Conservation (phyloP, 1,140 invertebrate species). For the Lethrus apterus region DNA sequence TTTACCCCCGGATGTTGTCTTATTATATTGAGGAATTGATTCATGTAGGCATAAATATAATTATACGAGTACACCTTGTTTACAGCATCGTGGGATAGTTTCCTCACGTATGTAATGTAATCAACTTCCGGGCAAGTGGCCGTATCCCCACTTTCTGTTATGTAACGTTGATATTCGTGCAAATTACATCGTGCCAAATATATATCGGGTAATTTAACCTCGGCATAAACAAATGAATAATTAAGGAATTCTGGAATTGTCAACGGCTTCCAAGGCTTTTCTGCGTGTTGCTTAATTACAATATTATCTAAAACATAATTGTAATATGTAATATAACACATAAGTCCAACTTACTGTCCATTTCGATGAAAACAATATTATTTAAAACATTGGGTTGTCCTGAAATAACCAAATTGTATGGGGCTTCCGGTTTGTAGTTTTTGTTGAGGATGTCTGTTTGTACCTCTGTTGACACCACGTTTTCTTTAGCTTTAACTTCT, state of each 20-base stretch:
- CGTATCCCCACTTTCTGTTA: conserved; percentile 9
- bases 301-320: conserved; percentile 11
- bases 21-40: conserved; percentile 1
- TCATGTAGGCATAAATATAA: conserved; percentile 5
- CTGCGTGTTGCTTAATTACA: conserved; percentile 7
- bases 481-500: not conserved
- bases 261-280: conserved; percentile 10
- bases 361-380: conserved; percentile 14
- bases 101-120: conserved; percentile 3
- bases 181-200: conserved; percentile 7
- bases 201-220: conserved; percentile 1
- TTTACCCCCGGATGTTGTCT: not conserved
- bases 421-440: conserved; percentile 9
- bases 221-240: conserved; percentile 2
- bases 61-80: not conserved
- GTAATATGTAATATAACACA: not conserved
- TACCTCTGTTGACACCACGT: not conserved
- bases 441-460: conserved; percentile 4
- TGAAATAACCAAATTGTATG: conserved; percentile 9
- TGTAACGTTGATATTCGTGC: conserved; percentile 10
- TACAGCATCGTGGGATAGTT: not conserved
- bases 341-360: conserved; percentile 1
- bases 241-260: conserved; percentile 2
- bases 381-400: conserved; percentile 9
- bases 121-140: not conserved